A percentile compares a stretch with the other conserved stretches of the same genome.
Conservation (phyloP, 1,140 invertebrate genomes). For the Varroa destructor region DNA sequence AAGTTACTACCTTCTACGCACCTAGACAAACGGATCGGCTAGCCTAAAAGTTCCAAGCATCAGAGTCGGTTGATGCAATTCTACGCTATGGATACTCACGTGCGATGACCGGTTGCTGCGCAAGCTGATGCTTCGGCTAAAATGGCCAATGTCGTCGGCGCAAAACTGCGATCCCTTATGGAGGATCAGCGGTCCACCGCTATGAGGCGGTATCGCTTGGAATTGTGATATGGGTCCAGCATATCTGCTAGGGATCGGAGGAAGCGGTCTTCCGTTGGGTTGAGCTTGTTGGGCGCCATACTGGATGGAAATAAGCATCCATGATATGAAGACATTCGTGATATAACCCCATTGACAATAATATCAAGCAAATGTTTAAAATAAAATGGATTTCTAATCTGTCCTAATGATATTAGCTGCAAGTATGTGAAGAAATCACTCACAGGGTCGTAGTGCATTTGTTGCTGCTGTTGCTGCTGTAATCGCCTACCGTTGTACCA, state of each 20-base stretch:
- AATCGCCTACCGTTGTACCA: slow-evolving; percentile 18
- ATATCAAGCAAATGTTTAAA: no score
- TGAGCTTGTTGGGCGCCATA: slow-evolving; percentile 4
- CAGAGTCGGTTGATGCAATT: no score
- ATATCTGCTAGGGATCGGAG: slow-evolving; percentile 2
- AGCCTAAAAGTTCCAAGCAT: no score
- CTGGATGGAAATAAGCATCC: no score
- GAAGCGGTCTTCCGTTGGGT: slow-evolving; percentile 13
- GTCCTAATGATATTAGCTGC: no score
- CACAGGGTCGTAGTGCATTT: slow-evolving; percentile 19
- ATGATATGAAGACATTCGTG: no score
- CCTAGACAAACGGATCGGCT: no score
- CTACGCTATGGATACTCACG: neutral
- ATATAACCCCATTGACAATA: no score
- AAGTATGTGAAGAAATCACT: neutral
- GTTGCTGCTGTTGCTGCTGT: slow-evolving; percentile 19
- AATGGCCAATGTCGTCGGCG: slow-evolving; percentile 8
- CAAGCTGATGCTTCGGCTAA: slow-evolving; percentile 24
- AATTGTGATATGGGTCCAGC: neutral
- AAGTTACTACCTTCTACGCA: no score
- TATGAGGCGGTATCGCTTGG: slow-evolving; percentile 4
- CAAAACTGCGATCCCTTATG: slow-evolving; percentile 4
- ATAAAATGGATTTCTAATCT: no score
- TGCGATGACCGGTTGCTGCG: slow-evolving; percentile 23
- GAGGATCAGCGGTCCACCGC: no score